Percentiles rank a stretch among this genome's conserved stretches.
These are phyloP conservation scores for Acridotheres tristis DNA, from an alignment of 2,797 vertebrate species.

Conservation along the genomic window DNA sequence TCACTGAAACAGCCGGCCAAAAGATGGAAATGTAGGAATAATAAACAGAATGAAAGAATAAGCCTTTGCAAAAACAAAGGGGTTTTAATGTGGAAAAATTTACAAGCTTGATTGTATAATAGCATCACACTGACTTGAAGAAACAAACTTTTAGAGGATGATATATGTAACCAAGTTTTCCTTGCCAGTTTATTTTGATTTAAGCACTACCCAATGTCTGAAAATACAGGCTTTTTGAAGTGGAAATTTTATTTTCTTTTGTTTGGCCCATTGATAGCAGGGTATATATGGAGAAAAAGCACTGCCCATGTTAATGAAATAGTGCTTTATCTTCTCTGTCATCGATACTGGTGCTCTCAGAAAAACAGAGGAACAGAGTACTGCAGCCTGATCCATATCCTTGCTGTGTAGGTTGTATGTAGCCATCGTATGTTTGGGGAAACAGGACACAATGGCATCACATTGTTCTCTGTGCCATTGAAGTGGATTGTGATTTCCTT, in stretches of 20 bases:
- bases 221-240: not conserved
- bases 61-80: conserved; percentile 32
- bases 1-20: conserved; percentile 19
- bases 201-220: not conserved
- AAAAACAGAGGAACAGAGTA: not conserved
- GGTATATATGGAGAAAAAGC: not conserved
- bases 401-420: not conserved
- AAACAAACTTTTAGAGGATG: conserved; percentile 13
- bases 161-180: not conserved
- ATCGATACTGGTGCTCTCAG: not conserved
- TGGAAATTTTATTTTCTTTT: not conserved
- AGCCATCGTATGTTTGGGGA: not conserved
- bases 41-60: conserved; percentile 47
- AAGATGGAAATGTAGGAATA: conserved; percentile 48
- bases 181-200: not conserved
- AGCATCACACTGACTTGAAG: conserved; percentile 35
- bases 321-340: not conserved
- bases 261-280: not conserved
- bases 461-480: not conserved
- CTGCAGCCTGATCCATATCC: not conserved
- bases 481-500: not conserved
- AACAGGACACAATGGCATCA: not conserved
- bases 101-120: conserved; percentile 41
- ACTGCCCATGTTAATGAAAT: not conserved
- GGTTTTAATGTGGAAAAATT: conserved; percentile 52